Evolutionary conservation across 2,113 vertebrate species (phyloP).

Genomic region (Syngnathus scovelli): DNA sequence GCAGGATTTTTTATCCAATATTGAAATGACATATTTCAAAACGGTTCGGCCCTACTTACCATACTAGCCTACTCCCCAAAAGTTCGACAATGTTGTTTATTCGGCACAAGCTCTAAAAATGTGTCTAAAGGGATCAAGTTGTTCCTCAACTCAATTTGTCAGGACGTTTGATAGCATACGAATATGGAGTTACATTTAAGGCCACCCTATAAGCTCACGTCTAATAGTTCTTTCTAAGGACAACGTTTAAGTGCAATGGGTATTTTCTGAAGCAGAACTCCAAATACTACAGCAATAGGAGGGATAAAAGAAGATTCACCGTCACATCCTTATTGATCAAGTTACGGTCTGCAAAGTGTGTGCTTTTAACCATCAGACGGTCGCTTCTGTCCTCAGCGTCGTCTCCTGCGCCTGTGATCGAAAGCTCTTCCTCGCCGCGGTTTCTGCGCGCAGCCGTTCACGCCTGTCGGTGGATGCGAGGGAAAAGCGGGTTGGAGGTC

Average conservation of each 20-base stretch:
- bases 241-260: conserved; percentile 26
- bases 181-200: conserved; percentile 43
- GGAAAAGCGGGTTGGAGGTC: conserved; percentile 58
- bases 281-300: conserved; percentile 41
- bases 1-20: no score
- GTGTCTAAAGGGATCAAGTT: conserved; percentile 20
- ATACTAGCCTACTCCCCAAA: neutral
- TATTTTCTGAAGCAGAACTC: conserved; percentile 16
- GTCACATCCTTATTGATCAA: conserved; percentile 44
- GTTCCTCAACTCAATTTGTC: conserved; percentile 1
- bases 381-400: conserved; percentile 50
- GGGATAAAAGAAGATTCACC: conserved; percentile 31
- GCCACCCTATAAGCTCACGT: conserved; percentile 46
- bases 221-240: conserved; percentile 36
- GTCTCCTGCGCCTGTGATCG: conserved; percentile 69
- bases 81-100: conserved; percentile 12
- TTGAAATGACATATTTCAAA: no score
- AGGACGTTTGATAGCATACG: conserved; percentile 25
- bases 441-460: conserved; percentile 52
- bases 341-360: conserved; percentile 17
- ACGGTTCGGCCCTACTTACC: neutral
- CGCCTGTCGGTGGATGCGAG: conserved; percentile 44
- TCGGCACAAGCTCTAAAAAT: conserved; percentile 29
- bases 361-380: conserved; percentile 20
- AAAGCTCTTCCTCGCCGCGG: conserved; percentile 66